Conservation (phyloP, 2,888 invertebrate genomes). For the Coremacera marginata region DNA sequence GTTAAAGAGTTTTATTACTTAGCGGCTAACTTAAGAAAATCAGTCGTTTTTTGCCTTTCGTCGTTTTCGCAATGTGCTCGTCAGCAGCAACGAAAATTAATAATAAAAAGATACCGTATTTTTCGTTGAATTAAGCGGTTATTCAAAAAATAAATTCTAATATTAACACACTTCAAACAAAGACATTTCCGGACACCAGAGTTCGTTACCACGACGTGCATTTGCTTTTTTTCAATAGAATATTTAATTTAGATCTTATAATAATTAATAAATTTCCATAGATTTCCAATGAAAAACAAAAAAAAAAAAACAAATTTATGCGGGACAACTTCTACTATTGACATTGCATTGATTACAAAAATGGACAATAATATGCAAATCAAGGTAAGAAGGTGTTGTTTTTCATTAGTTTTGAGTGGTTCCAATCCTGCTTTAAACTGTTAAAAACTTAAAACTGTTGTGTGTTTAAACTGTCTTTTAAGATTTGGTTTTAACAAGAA, state of each 20-base stretch:
- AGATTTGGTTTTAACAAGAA: too few species aligned
- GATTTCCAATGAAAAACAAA: too few species aligned
- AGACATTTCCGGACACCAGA: too few species aligned
- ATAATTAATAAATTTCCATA: not conserved
- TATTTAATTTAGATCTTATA: not conserved
- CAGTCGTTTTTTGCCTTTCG: constrained; percentile 59
- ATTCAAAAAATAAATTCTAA: constrained; percentile 2
- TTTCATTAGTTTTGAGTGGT: too few species aligned
- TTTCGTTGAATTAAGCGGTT: not conserved
- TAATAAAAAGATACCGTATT: too few species aligned
- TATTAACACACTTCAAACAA: not conserved
- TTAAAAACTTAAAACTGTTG: too few species aligned
- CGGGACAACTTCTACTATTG: too few species aligned
- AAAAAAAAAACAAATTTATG: too few species aligned
- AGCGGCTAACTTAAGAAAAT: constrained; percentile 59
- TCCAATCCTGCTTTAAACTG: not conserved
- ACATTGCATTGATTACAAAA: not conserved
- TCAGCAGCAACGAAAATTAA: not conserved
- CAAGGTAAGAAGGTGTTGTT: constrained; percentile 15
- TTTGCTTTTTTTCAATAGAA: too few species aligned
- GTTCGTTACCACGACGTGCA: too few species aligned
- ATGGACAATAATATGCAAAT: constrained; percentile 29
- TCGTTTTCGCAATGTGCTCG: constrained; percentile 43
- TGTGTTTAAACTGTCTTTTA: not conserved
- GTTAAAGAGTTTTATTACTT: constrained; percentile 45